phyloP scores from a whole-genome alignment of 2,113 vertebrate species.

The Raja brachyura region DNA sequence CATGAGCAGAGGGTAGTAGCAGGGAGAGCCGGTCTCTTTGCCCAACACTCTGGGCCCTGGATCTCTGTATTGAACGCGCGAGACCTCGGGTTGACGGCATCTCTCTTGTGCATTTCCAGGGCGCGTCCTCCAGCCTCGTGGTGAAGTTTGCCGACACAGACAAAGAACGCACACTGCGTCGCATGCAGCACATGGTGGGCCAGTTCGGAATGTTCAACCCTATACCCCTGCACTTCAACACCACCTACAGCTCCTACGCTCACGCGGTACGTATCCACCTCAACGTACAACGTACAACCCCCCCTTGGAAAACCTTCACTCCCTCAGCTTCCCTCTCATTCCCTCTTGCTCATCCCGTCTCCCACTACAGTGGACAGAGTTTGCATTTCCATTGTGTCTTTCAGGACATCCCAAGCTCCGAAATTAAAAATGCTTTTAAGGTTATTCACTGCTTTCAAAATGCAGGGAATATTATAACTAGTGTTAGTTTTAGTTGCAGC shows the following conservation, averaged over 20 bases:
- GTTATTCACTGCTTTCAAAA: not conserved
- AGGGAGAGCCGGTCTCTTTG: no score
- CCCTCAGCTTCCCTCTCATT: not conserved
- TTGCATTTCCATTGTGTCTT: not conserved
- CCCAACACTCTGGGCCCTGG: no score
- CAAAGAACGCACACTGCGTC: slow-evolving; percentile 91
- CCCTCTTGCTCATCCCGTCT: not conserved
- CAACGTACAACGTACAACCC: not conserved
- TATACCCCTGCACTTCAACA: slow-evolving; percentile 90
- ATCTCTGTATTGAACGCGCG: no score
- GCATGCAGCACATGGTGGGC: slow-evolving; percentile 99
- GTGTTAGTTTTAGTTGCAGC: no score
- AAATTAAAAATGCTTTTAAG: not conserved
- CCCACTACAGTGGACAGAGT: not conserved
- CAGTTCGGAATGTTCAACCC: slow-evolving; percentile 97
- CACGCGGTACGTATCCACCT: slow-evolving; percentile 80
- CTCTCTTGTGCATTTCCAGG: slow-evolving; percentile 61
- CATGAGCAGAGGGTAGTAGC: not conserved
- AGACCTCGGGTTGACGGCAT: slow-evolving; percentile 13
- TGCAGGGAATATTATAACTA: not conserved
- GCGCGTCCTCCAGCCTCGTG: slow-evolving; percentile 97
- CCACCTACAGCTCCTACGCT: slow-evolving; percentile 95
- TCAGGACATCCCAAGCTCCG: not conserved
- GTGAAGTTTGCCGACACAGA: slow-evolving; percentile 98
- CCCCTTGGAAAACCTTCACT: not conserved